Evolutionary conservation across 1,140 invertebrate genomes (phyloP).

Genomic region (Calephelis virginiensis): DNA sequence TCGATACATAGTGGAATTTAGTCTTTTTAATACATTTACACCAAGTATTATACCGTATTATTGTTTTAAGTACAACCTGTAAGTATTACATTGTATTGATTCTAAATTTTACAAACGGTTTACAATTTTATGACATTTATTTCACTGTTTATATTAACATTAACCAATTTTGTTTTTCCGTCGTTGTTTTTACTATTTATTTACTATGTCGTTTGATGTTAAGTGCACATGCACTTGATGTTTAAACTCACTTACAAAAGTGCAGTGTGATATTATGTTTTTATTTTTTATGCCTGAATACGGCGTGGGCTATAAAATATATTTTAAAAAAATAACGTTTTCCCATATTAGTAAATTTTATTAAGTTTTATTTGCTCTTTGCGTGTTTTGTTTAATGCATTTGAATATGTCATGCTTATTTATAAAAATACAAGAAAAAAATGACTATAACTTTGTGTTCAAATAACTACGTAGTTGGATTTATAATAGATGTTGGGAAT

Average conservation of each 20-base stretch:
- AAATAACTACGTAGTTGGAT: conserved; percentile 2
- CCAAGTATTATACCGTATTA: conserved; percentile 33
- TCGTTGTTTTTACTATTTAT: too few species aligned
- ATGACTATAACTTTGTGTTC: conserved; percentile 23
- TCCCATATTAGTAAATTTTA: too few species aligned
- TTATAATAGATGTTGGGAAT: not conserved
- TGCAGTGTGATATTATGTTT: too few species aligned
- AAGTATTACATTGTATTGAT: conserved; percentile 21
- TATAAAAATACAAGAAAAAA: conserved; percentile 18
- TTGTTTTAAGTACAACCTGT: conserved; percentile 14
- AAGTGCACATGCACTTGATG: not conserved
- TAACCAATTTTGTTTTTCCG: too few species aligned
- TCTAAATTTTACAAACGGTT: conserved; percentile 3
- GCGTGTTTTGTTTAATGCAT: conserved; percentile 4
- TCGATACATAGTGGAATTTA: conserved; percentile 1
- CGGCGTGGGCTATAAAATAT: too few species aligned
- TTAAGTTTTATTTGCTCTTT: not conserved
- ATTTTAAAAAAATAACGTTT: too few species aligned
- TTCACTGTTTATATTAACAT: too few species aligned
- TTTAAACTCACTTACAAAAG: not conserved
- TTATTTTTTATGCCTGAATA: too few species aligned
- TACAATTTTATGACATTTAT: not conserved
- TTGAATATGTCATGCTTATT: conserved; percentile 10
- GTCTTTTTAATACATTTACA: conserved; percentile 32
- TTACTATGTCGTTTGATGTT: not conserved